Evolutionary conservation across 53 echinoderm and acorn worm genomes (phyloP).

Genomic region (Zoroaster sp.): DNA sequence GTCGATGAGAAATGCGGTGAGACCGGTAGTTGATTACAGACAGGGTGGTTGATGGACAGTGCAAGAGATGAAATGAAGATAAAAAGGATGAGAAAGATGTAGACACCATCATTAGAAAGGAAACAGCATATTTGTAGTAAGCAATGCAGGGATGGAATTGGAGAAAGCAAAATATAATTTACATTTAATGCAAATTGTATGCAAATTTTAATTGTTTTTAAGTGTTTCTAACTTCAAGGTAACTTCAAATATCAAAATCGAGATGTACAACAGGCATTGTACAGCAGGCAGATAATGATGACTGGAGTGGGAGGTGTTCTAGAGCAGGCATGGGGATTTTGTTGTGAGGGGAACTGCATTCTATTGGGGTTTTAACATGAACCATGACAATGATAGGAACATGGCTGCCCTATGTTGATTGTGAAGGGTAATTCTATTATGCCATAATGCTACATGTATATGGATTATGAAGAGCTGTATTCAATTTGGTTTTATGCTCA

Average conservation of each 20-base stretch:
- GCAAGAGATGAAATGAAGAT: not conserved
- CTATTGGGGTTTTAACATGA: no score
- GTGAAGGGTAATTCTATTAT: no score
- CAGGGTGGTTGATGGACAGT: not conserved
- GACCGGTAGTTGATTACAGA: not conserved
- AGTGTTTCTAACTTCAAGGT: no score
- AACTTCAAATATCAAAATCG: not conserved
- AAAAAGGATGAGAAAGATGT: not conserved
- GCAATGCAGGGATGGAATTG: not conserved
- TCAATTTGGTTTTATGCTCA: no score
- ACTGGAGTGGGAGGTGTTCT: no score
- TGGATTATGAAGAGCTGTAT: no score
- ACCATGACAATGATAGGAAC: no score
- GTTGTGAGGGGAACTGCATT: not conserved
- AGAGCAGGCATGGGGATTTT: not conserved
- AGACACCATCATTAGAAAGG: not conserved
- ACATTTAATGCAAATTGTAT: not conserved
- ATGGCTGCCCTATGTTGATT: no score
- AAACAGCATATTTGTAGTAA: not conserved
- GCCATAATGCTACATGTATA: no score
- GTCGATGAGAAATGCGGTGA: not conserved
- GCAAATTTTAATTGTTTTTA: not conserved
- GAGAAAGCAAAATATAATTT: not conserved
- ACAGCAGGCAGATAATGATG: not conserved
- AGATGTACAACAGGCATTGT: not conserved